phyloP scores from a whole-genome alignment of 1,140 invertebrate genomes.

The Dendrolimus kikuchii region DNA sequence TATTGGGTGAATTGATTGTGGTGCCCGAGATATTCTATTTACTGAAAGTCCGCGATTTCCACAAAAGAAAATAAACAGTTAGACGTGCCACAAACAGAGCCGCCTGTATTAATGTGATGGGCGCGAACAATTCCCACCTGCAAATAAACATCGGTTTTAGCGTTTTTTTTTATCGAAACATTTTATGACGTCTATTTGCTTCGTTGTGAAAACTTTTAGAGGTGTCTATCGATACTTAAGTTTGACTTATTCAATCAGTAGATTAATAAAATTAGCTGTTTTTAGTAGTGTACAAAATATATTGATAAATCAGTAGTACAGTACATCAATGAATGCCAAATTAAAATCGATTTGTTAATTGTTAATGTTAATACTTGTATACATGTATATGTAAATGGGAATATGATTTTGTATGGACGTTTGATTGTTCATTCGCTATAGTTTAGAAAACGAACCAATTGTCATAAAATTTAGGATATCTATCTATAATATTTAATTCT shows the following conservation, averaged over 20 bases:
- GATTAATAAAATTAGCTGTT: not conserved
- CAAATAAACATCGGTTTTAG: conserved; percentile 6
- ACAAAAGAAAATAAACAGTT: conserved; percentile 26
- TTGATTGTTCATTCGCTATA: no score
- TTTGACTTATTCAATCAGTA: not conserved
- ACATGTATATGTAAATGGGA: no score
- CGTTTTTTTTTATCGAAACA: conserved; percentile 6
- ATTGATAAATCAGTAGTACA: no score
- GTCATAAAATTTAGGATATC: no score
- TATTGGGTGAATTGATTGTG: not conserved
- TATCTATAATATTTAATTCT: no score
- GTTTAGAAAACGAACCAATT: no score
- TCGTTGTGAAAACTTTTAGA: conserved; percentile 5
- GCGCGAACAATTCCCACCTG: conserved; percentile 10
- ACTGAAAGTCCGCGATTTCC: conserved; percentile 1
- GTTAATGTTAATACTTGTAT: no score
- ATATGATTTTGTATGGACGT: no score
- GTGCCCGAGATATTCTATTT: not conserved
- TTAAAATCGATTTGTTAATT: no score
- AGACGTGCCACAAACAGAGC: conserved; percentile 14
- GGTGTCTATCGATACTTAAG: not conserved
- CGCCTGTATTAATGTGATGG: conserved; percentile 14
- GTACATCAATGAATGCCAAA: no score
- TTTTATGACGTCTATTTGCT: conserved; percentile 1
- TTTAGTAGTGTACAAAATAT: not conserved